These are phyloP conservation scores for Smittia sp. DNA, from an alignment of 2,888 invertebrate species.

Conservation along the genomic window DNA sequence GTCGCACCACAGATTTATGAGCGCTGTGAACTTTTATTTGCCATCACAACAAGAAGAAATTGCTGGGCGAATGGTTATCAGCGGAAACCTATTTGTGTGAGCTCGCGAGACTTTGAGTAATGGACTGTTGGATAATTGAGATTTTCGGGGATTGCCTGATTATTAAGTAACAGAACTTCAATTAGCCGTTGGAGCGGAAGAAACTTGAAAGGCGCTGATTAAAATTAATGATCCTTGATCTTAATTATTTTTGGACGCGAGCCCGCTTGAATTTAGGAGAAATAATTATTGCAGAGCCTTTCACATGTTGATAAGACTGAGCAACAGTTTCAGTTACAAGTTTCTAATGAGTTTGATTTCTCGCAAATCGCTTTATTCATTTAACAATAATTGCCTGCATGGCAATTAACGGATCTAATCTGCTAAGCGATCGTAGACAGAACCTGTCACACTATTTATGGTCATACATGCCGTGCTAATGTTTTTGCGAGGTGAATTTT, in stretches of 20 bases:
- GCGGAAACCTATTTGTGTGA: neutral
- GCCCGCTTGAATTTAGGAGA: too few relatives aligned
- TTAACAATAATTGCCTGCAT: neutral
- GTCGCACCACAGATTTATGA: conserved; percentile 14
- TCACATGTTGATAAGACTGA: too few relatives aligned
- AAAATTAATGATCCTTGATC: neutral
- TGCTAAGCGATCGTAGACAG: neutral
- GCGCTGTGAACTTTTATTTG: conserved; percentile 3
- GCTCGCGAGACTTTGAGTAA: neutral
- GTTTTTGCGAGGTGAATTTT: neutral
- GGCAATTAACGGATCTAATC: conserved; percentile 15
- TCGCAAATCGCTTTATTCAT: neutral
- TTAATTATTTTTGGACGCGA: too few relatives aligned
- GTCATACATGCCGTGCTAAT: neutral
- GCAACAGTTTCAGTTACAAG: neutral
- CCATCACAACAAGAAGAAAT: neutral
- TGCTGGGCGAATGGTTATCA: neutral
- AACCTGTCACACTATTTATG: conserved; percentile 20
- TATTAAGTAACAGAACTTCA: neutral
- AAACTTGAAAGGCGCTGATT: neutral
- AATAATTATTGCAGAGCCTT: too few relatives aligned
- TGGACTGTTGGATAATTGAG: neutral
- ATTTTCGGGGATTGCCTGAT: neutral
- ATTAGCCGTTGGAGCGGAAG: too few relatives aligned
- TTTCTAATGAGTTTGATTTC: neutral